Evolutionary conservation across 2,113 vertebrate genomes (phyloP).

Genomic region (Myxocyprinus asiaticus): DNA sequence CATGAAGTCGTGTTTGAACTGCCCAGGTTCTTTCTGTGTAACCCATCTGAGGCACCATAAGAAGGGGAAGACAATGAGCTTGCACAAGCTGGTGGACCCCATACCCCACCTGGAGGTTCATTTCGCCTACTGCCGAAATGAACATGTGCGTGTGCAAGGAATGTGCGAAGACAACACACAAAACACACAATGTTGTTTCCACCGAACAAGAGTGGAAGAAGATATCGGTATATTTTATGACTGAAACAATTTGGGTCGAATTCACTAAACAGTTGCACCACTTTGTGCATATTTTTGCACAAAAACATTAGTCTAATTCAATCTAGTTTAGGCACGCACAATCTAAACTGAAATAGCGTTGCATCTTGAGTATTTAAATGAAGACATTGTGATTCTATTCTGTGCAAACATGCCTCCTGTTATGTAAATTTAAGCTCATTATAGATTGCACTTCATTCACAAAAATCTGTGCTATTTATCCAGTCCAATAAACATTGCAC

Average conservation of each 20-base stretch:
- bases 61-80: conserved; percentile 68
- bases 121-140: conserved; percentile 81
- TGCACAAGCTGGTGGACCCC: conserved; percentile 78
- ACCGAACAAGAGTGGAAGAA: conserved; percentile 76
- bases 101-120: conserved; percentile 73
- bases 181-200: conserved; percentile 74
- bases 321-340: no score
- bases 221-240: conserved; percentile 72
- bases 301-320: no score
- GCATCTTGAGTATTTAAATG: no score
- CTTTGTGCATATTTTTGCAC: no score
- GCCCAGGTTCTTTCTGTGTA: conserved; percentile 78
- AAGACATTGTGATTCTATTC: no score
- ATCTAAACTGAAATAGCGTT: no score
- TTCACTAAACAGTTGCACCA: no score
- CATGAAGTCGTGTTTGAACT: conserved; percentile 76
- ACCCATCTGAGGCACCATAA: conserved; percentile 76
- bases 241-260: not conserved
- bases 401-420: no score
- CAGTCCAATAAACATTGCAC: no score
- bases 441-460: no score
- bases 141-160: conserved; percentile 80
- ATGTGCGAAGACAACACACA: conserved; percentile 78
- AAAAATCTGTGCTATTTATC: no score
- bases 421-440: no score